These are phyloP conservation scores for Crypturellus undulatus DNA, from an alignment of 2,113 vertebrate species.

Conservation along the genomic window DNA sequence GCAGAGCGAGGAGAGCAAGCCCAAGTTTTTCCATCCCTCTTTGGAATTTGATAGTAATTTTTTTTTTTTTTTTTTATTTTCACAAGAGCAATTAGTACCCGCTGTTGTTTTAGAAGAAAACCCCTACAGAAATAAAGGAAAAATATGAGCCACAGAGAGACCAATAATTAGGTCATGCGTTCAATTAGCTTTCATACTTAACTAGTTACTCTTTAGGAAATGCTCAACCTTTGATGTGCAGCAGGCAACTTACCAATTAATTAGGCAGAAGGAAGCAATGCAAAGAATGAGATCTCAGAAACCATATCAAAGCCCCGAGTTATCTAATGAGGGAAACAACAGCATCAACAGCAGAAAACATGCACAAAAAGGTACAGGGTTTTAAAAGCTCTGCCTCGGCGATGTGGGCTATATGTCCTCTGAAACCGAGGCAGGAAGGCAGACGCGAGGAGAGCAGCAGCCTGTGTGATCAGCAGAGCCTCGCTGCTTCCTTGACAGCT, in stretches of 20 bases:
- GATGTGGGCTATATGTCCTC: background rate
- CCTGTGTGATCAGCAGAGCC: background rate
- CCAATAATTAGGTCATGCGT: constrained; percentile 77
- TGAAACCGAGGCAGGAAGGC: constrained; percentile 24
- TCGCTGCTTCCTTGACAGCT: constrained; percentile 36
- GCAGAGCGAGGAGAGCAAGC: background rate
- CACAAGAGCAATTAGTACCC: constrained; percentile 54
- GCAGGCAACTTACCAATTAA: constrained; percentile 59
- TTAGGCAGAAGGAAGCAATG: constrained; percentile 54
- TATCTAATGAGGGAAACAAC: constrained; percentile 63
- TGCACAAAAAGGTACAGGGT: background rate
- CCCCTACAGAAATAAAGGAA: constrained; percentile 63
- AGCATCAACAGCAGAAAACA: constrained; percentile 28
- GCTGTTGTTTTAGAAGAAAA: constrained; percentile 64
- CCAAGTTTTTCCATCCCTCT: background rate
- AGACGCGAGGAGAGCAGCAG: background rate
- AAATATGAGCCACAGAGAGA: constrained; percentile 61
- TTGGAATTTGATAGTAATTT: constrained; percentile 25
- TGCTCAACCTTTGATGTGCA: constrained; percentile 66
- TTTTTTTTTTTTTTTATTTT: background rate
- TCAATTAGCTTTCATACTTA: constrained; percentile 74
- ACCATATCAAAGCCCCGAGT: constrained; percentile 53
- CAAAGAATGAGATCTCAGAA: constrained; percentile 60
- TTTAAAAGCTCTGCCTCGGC: constrained; percentile 27
- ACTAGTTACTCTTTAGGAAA: constrained; percentile 63